Evolutionary conservation across 2,888 invertebrate species (phyloP).

Genomic region (Metopia argyrocephala): DNA sequence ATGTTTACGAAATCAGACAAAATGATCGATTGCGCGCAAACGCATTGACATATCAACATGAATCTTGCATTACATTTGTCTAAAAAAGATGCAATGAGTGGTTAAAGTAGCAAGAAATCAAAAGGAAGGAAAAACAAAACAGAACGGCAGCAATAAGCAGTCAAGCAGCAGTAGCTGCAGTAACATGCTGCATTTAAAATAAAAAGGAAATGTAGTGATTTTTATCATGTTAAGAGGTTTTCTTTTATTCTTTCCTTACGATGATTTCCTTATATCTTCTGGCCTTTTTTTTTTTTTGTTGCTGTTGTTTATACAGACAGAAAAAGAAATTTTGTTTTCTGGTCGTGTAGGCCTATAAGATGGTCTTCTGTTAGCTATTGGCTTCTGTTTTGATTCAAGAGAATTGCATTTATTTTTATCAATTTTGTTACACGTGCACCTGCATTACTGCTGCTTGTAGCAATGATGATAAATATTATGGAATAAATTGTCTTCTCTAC

Average conservation of each 20-base stretch:
- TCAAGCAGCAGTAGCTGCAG: slow-evolving; percentile 24
- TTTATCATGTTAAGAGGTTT: slow-evolving; percentile 57
- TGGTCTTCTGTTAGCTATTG: neutral
- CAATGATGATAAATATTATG: slow-evolving; percentile 25
- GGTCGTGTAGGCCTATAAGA: neutral
- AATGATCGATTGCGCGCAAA: slow-evolving; percentile 78
- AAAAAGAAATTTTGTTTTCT: slow-evolving; percentile 14
- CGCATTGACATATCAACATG: slow-evolving; percentile 74
- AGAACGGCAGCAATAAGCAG: slow-evolving; percentile 20
- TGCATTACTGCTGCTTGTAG: slow-evolving; percentile 40
- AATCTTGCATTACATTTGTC: slow-evolving; percentile 66
- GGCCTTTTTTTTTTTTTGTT: neutral
- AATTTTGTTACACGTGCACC: slow-evolving; percentile 62
- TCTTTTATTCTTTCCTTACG: slow-evolving; percentile 9
- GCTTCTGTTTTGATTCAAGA: slow-evolving; percentile 8
- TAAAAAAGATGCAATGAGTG: slow-evolving; percentile 56
- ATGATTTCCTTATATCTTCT: neutral
- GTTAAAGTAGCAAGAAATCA: no score
- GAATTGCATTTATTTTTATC: slow-evolving; percentile 38
- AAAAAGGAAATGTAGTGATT: slow-evolving; percentile 66
- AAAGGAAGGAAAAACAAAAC: slow-evolving; percentile 9
- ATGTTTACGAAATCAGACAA: slow-evolving; percentile 64
- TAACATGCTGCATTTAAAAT: slow-evolving; percentile 60
- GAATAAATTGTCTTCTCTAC: no score
- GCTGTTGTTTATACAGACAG: neutral